Base-by-base conservation (phyloP, 2,797 vertebrate species). In the Pseudochaenichthys georgianus region DNA sequence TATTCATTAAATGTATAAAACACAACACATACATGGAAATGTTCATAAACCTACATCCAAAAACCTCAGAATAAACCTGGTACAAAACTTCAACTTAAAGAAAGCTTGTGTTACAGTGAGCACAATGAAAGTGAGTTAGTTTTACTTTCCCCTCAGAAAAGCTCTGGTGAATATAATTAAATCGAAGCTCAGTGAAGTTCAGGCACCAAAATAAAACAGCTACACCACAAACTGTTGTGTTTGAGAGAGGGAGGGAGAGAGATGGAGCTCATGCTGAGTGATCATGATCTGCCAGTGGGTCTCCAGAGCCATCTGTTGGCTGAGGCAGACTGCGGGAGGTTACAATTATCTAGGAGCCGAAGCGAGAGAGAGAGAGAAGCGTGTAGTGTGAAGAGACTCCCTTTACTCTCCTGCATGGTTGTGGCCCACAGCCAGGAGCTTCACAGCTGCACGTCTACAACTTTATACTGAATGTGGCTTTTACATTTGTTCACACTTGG, bases 291-390 rank as follows among this genome's bases (percentile, higher is more conserved):
- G 82, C 70, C 73, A 80, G 86, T 83, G 81, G 80, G 88, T 88
- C 90, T 92, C 89, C 88, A 63, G 90, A 82, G 91, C 91, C 90
- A 88, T 90, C 90, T 91, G 91, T 89, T 79, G 90, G 88, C 81
- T 84, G 86, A 85, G 86, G 76, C 74, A 73, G 84, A 75, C 88
- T 79, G 88, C 65, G 46, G 83, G 88, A 90, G 84, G 84, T 82
- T 74, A 87, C 83, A 89, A 82, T 90, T 81, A 92, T 87, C 84
- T 80, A 72, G 72, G 55, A 88, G 77, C 66, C 45, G 66, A 47
- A 74, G 66, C 73, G 60, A 45, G 55, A 53, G 60, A 53, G 60
- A 71, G 68, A 63, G 77, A 53, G 70, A 75, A 43, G 34, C 73
- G 17, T 77, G 82, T 68, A 75, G 80, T 63, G 66, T 75, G 86